A percentile compares a stretch with the other conserved stretches of the same genome.
These are phyloP conservation scores for Helleia helle DNA, from an alignment of 2,888 invertebrate genomes.

Conservation along the genomic window DNA sequence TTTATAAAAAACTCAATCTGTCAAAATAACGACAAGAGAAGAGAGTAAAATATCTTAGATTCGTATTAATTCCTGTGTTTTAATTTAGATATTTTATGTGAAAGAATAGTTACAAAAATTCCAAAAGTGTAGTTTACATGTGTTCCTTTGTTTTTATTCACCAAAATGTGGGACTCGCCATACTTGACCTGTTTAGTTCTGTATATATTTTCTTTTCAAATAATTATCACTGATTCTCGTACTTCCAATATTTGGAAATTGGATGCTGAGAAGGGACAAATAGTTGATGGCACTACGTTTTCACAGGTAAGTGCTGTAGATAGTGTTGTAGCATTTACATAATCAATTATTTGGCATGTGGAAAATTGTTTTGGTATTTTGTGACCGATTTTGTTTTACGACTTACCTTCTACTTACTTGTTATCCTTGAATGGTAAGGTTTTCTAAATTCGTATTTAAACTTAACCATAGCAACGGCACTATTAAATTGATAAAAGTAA, in stretches of 20 bases:
- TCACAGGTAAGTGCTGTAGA: conserved; percentile 59
- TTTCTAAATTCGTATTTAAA: conserved; percentile 9
- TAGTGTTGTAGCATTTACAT: conserved; percentile 18
- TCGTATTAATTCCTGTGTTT: conserved; percentile 33
- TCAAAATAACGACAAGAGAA: conserved; percentile 35
- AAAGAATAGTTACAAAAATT: conserved; percentile 31
- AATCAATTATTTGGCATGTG: conserved; percentile 15
- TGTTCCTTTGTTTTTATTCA: conserved; percentile 37
- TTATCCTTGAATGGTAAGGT: conserved; percentile 19
- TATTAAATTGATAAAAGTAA: not conserved
- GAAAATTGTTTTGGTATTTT: conserved; percentile 3
- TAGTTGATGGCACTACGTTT: conserved; percentile 77
- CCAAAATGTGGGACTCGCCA: conserved; percentile 72
- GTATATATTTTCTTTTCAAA: conserved; percentile 81
- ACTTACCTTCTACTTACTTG: conserved; percentile 14
- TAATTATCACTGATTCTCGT: conserved; percentile 83
- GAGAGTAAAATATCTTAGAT: conserved; percentile 38
- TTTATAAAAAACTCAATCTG: no score
- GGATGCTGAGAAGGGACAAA: conserved; percentile 83
- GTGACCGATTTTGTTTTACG: conserved; percentile 1
- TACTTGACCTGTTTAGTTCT: conserved; percentile 77
- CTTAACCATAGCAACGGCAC: conserved; percentile 5
- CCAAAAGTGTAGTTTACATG: conserved; percentile 39
- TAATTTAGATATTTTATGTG: conserved; percentile 34
- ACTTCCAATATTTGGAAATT: conserved; percentile 89